These are phyloP conservation scores for Hirtodrosophila duncani DNA, from an alignment of 2,888 invertebrate genomes.

Conservation along the genomic window DNA sequence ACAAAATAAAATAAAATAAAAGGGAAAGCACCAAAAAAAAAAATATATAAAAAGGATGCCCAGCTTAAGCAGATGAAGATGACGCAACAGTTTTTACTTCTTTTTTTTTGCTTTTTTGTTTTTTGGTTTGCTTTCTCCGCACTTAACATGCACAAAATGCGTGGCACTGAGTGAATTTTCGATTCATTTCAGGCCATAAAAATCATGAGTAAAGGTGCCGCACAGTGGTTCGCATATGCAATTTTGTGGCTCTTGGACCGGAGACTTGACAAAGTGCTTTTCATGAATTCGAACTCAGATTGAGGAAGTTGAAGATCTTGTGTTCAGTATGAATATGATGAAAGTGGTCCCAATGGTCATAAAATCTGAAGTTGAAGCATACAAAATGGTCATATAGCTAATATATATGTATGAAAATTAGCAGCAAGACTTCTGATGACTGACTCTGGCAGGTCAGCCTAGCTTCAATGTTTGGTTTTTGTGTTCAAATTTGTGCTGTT, in stretches of 20 bases:
- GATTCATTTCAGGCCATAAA: conserved; percentile 57
- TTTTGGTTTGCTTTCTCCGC: conserved; percentile 27
- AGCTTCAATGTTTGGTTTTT: too few relatives aligned
- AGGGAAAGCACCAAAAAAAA: conserved; percentile 19
- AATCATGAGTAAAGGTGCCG: conserved; percentile 28
- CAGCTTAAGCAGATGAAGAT: conserved; percentile 44
- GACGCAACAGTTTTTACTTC: conserved; percentile 32
- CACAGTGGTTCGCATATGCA: conserved; percentile 20
- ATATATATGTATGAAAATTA: too few relatives aligned
- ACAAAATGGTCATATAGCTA: too few relatives aligned
- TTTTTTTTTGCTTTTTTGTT: conserved; percentile 5
- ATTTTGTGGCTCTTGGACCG: too few relatives aligned
- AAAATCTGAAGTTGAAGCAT: too few relatives aligned
- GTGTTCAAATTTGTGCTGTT: too few relatives aligned
- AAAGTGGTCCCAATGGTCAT: too few relatives aligned
- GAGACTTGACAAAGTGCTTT: too few relatives aligned
- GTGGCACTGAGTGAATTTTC: conserved; percentile 64
- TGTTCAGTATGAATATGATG: too few relatives aligned
- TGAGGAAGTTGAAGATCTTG: background rate
- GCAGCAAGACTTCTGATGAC: too few relatives aligned
- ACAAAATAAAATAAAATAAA: conserved; percentile 3
- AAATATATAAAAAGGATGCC: conserved; percentile 25
- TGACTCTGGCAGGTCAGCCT: too few relatives aligned
- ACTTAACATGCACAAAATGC: conserved; percentile 61
- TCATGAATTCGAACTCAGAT: conserved; percentile 30